These are phyloP conservation scores for Cherax quadricarinatus DNA, from an alignment of 1,140 invertebrate species.

Conservation along the genomic window DNA sequence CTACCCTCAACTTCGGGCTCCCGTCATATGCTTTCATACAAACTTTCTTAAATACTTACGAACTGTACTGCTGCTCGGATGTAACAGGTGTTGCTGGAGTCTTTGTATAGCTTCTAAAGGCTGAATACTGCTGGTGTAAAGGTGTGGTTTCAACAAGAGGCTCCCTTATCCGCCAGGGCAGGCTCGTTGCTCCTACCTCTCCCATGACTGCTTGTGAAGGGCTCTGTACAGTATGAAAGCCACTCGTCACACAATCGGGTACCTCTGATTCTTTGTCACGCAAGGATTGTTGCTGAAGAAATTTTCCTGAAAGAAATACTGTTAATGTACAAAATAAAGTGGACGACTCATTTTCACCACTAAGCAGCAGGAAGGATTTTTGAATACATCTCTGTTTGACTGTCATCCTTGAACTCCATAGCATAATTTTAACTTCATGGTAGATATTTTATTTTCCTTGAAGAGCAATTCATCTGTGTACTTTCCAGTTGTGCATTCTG, in stretches of 20 bases:
- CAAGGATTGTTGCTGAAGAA: not conserved
- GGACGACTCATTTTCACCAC: no score
- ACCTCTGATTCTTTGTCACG: conserved; percentile 43
- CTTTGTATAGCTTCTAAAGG: conserved; percentile 50
- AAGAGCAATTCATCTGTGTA: no score
- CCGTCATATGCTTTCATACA: no score
- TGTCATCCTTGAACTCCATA: no score
- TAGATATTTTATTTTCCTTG: no score
- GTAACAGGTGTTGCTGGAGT: conserved; percentile 11
- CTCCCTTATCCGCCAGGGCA: conserved; percentile 47
- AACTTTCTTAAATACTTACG: conserved; percentile 9
- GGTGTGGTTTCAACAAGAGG: not conserved
- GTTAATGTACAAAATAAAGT: no score
- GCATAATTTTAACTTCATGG: no score
- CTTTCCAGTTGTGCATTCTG: no score
- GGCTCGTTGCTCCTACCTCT: conserved; percentile 15
- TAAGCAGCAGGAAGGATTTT: no score
- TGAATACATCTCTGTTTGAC: no score
- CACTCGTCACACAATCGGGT: not conserved
- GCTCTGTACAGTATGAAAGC: not conserved
- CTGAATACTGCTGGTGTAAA: conserved; percentile 23
- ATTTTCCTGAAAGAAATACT: conserved; percentile 35
- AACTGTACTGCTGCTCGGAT: conserved; percentile 5
- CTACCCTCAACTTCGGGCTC: no score
- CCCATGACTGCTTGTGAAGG: conserved; percentile 34